Conservation (phyloP, 2,113 vertebrate genomes). For the Hyla sarda region DNA sequence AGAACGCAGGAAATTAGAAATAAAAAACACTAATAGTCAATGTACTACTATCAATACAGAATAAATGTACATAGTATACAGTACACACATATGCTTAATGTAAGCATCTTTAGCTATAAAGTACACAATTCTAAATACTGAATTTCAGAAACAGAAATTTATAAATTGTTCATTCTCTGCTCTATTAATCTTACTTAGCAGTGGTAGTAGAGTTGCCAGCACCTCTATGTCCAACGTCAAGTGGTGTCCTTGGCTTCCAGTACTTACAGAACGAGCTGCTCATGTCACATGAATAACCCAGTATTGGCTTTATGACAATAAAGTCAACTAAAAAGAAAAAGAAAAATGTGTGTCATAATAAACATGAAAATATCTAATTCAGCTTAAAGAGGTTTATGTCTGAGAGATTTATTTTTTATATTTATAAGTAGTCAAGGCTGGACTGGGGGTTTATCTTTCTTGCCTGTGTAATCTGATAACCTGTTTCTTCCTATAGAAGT, state of each 20-base stretch:
- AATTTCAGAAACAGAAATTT: not conserved
- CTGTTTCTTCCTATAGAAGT: not conserved
- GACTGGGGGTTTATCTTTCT: too few relatives aligned
- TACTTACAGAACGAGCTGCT: slow-evolving; percentile 87
- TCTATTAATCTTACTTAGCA: slow-evolving; percentile 77
- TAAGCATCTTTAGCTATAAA: not conserved
- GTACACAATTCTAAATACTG: not conserved
- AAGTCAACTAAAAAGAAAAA: slow-evolving; percentile 84
- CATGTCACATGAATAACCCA: slow-evolving; percentile 85
- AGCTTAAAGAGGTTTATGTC: too few relatives aligned
- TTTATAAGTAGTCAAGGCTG: too few relatives aligned
- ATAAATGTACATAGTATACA: not conserved
- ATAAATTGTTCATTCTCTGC: not conserved
- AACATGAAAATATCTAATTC: too few relatives aligned
- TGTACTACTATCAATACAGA: too few relatives aligned
- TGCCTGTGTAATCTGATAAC: not conserved
- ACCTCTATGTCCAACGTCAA: slow-evolving; percentile 95
- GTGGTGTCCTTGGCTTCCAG: slow-evolving; percentile 86
- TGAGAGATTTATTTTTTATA: too few relatives aligned
- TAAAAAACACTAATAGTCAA: not conserved
- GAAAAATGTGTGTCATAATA: not conserved
- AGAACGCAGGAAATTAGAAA: slow-evolving; percentile 6
- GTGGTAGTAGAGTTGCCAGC: slow-evolving; percentile 87
- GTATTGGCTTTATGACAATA: slow-evolving; percentile 90
- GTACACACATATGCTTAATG: not conserved